A percentile compares a stretch with the other conserved stretches of the same genome.
Conservation (phyloP, 1,140 invertebrate species). For the Pogonomyrmex barbatus region DNA sequence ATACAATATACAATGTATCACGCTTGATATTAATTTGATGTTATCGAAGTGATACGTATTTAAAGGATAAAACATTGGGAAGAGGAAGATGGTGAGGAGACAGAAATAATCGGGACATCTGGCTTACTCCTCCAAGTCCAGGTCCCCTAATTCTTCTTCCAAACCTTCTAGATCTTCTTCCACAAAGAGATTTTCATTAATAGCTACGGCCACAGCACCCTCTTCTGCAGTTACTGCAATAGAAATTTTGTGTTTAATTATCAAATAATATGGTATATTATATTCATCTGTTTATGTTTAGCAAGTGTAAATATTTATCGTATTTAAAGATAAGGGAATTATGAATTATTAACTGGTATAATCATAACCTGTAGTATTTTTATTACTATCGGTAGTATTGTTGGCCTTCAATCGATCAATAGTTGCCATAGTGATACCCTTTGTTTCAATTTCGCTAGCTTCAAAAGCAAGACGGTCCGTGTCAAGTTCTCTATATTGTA, state of each 20-base stretch:
- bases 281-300: not conserved
- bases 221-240: constrained; percentile 80
- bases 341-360: constrained; percentile 4
- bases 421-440: constrained; percentile 85
- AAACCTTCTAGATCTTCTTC: constrained; percentile 94
- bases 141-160: constrained; percentile 93
- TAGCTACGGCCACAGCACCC: constrained; percentile 89
- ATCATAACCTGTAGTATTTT: constrained; percentile 71
- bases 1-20: constrained; percentile 60
- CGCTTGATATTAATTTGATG: constrained; percentile 48
- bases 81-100: constrained; percentile 68
- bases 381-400: constrained; percentile 71
- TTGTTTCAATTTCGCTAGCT: constrained; percentile 89
- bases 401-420: constrained; percentile 81
- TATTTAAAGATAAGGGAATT: not conserved
- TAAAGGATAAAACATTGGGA: constrained; percentile 34
- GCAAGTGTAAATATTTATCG: not conserved
- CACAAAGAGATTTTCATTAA: constrained; percentile 98
- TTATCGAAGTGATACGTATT: constrained; percentile 44
- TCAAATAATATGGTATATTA: not conserved
- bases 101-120: constrained; percentile 73
- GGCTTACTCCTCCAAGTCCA: constrained; percentile 89
- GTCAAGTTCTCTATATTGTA: constrained; percentile 91
- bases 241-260: constrained; percentile 44
- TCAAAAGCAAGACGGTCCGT: constrained; percentile 90